phyloP scores from a whole-genome alignment of 2,113 vertebrate species.

The Monopterus albus region DNA sequence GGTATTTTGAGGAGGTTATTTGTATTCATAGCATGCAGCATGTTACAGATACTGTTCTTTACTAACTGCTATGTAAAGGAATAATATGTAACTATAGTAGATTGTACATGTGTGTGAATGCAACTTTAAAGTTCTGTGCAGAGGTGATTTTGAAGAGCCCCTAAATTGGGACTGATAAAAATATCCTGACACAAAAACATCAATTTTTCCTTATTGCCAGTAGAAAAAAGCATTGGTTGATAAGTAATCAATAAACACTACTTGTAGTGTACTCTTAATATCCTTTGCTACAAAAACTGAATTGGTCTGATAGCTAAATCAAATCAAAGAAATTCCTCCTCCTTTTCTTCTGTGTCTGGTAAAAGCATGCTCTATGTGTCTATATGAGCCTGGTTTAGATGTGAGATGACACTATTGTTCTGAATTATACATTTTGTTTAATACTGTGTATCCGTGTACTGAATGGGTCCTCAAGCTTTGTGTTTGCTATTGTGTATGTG shows the following conservation, averaged over 20 bases:
- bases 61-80: not conserved
- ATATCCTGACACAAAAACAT: no score
- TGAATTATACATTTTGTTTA: not conserved
- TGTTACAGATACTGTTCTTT: not conserved
- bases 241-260: no score
- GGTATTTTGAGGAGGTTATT: not conserved
- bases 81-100: no score
- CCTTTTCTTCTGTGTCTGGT: not conserved
- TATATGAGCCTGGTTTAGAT: not conserved
- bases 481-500: conserved; percentile 1
- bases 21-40: not conserved
- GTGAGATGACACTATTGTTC: not conserved
- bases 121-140: not conserved
- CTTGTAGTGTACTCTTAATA: no score
- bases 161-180: not conserved
- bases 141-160: not conserved
- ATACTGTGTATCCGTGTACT: not conserved
- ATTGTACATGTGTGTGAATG: not conserved
- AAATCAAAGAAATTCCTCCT: not conserved
- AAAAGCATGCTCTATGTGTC: not conserved
- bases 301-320: not conserved
- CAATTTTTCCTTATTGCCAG: no score
- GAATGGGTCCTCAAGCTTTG: not conserved
- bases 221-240: no score
- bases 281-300: not conserved